Evolutionary conservation across 2,113 vertebrate species (phyloP), one percentile per base, ranked within the genome.

Genomic region (Psephotus haematonotus): DNA sequence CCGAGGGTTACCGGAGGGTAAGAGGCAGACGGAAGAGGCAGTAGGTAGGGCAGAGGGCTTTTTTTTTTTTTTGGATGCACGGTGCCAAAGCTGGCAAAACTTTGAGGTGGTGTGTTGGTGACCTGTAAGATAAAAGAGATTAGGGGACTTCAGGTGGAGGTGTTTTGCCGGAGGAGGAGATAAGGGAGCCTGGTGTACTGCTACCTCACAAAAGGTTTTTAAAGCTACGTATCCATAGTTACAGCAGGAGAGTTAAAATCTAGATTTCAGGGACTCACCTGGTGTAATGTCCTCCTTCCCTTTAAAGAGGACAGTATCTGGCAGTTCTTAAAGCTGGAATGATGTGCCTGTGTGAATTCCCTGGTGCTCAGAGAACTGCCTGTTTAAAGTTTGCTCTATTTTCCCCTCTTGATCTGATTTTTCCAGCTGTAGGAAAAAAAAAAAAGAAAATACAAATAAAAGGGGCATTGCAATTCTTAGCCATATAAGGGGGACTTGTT

Each of bases 181-280:
- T 71, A 76, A 71, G 65, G 74, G 62, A 96, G 78, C 82, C 33
- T 31, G 44, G 53, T 79, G 53, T 82, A 92, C 81, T 0, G 3
- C 60, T 86, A n/a, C 74, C 41, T 91, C 81, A 59, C 65, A 81
- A 83, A 90, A 74, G 90, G 76, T 55, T 94, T 95, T 93, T 90
- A 88, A 97, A 92, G 62, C 79, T 81, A 62, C 39, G 95, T 96
- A 94, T 97, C 95, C 95, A 94, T 96, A 96, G 93, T 93, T 96
- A 97, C 95, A 86, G 82, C 75, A 75, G 68, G 47, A 94, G 87
- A 95, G 92, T 86, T 70, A 83, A 92, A 90, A 85, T 90, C 86
- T 49, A 19, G 83, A 97, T 97, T 94, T 92, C 81, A 91, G 86
- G 67, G 53, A 70, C 93, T 96, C 91, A 92, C 86, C 88, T 94